Evolutionary conservation across 2,888 invertebrate species (phyloP), one percentile per base, ranked within the genome.

Genomic region (Diarsia mendica): DNA sequence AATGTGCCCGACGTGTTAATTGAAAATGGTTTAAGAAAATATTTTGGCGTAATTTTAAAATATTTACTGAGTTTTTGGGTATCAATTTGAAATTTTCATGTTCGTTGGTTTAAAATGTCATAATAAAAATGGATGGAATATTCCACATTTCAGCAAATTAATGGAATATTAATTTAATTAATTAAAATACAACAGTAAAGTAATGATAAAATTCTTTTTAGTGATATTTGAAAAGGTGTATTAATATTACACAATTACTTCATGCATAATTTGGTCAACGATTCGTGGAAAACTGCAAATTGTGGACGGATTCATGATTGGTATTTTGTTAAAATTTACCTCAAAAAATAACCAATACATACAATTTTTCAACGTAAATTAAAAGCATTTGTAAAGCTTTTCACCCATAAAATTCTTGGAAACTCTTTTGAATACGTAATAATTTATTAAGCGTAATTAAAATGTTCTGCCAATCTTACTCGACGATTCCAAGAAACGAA

Each of bases 1-100:
- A 84, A 84, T 77, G 84, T 75, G 20, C 65, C 20, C 44, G 67
- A 72, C 82, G 77, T 82, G 82, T 80, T 82, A 66, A 83, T 79
- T 83, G 83, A 70, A 78, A 70, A 68, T 58, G 69, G 60, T 79
- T 76, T 51, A 67, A 76, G 70, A 81, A 68, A 76, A 76, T 75
- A 55, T 80, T 80, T 73, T 49, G 60, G 60, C 3, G 28, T 53
- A 48, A 77, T 66, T 66, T 80, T 74, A n/a, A 63, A 74, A 79
- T 64, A 23, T 67, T 63, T 39, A 48, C 0, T 20, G 23, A 20
- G 46, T 13, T 51, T 13, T 55, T 78, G 33, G 58, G 39, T 58
- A 79, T 79, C 28, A 72, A 48, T 72, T 49, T 15, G 15, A 49
- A 58, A 33, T 75, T 72, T 28, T 51, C 15, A 20, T 58, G 65